Evolutionary conservation across 2,113 vertebrate species (phyloP), one percentile per base, ranked within the genome.

Genomic region (Noctilio leporinus): DNA sequence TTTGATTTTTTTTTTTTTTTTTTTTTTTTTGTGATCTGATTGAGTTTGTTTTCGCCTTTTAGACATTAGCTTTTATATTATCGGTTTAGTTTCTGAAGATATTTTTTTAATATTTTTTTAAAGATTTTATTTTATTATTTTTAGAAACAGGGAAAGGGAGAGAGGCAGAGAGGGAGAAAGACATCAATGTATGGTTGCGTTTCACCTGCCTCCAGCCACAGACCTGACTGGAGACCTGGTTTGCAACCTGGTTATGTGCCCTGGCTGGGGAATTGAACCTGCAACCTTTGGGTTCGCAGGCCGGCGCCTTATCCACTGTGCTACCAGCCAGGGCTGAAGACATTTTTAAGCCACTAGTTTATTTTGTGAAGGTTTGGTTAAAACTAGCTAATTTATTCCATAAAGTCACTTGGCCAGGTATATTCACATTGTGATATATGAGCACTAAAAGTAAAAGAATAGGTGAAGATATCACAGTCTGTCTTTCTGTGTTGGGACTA

Each of bases 1-100:
- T 80, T 24, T 57, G 38, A 38, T 35, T 17, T 65, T 64, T 62
- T 30, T 30, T 28, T 43, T 20, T 78, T 40, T 45, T 49, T 65
- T 53, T 45, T 33, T 30, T 19, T 75, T 84, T 24, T 89, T 84
- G 55, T 82, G 40, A 80, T 90, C 57, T 78, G 15, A 65, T 92
- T 78, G 55, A 78, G 35, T 88, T n/a, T 81, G 4, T 88, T 97
- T 96, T 78, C 77, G 49, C 28, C 19, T 91, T 45, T 93, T 43
- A n/a, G 40, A 73, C 28, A 4, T 95, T 62, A 72, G 15, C 65
- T 17, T 82, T 49, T 92, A 3, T 78, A 35, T 89, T 82, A 64
- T 43, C 30, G 89, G 7, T 93, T 28, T 69, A 84, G 59, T 76
- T 89, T 89, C 90, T 67, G 80, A 93, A 93, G 35, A 88, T 28